Evolutionary conservation across 2,888 invertebrate genomes (phyloP).

Genomic region (Cheilosia scutellata): DNA sequence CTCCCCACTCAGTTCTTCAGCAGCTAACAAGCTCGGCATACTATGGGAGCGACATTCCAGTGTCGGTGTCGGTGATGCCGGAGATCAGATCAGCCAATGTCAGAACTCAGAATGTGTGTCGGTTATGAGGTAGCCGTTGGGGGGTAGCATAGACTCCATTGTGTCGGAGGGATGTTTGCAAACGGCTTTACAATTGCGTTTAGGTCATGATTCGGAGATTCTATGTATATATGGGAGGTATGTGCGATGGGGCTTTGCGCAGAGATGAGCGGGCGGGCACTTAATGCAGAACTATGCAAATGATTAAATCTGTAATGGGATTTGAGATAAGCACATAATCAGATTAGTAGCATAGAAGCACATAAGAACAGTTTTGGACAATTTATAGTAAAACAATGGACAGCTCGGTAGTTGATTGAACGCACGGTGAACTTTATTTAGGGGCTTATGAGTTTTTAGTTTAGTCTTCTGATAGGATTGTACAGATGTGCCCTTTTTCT

Average conservation of each 20-base stretch:
- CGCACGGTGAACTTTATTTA: neutral
- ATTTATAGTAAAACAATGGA: conserved; percentile 13
- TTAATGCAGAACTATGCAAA: conserved; percentile 68
- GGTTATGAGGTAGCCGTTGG: conserved; percentile 8
- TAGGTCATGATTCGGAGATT: neutral
- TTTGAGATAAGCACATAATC: conserved; percentile 68
- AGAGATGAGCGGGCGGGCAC: conserved; percentile 5
- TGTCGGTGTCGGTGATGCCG: conserved; percentile 19
- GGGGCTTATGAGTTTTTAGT: no score
- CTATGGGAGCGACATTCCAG: conserved; percentile 16
- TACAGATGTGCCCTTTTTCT: no score
- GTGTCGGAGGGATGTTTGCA: conserved; percentile 39
- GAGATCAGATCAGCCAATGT: conserved; percentile 43
- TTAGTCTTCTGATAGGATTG: no score
- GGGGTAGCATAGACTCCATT: conserved; percentile 26
- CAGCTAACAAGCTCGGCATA: conserved; percentile 2
- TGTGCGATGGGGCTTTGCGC: neutral
- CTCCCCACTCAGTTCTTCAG: neutral
- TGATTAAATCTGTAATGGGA: conserved; percentile 72
- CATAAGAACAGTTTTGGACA: conserved; percentile 5
- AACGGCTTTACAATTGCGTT: conserved; percentile 27
- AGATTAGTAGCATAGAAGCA: conserved; percentile 49
- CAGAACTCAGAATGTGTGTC: conserved; percentile 7
- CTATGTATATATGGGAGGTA: neutral
- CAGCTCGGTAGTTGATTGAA: neutral